Conservation (phyloP, 2,888 invertebrate genomes). For the Sesia apiformis region DNA sequence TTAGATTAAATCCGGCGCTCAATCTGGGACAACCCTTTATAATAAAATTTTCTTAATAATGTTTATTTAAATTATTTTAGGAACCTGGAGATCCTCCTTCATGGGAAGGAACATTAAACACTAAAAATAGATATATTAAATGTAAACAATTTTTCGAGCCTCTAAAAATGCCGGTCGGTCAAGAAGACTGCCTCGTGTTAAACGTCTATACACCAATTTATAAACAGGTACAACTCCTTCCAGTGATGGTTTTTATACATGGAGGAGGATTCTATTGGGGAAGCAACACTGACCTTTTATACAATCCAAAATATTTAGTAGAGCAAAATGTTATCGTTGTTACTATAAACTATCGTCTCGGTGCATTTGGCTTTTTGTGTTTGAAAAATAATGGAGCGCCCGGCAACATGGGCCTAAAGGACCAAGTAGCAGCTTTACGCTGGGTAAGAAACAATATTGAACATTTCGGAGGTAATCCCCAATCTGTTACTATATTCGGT, state of each 20-base stretch:
- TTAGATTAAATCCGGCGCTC: too few species aligned
- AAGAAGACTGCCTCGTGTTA: slow-evolving; percentile 4
- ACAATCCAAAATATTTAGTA: neutral
- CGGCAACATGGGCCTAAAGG: slow-evolving; percentile 11
- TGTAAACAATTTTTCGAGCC: slow-evolving; percentile 8
- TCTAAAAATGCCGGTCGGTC: slow-evolving; percentile 13
- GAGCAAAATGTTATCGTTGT: neutral
- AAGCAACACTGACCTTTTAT: neutral
- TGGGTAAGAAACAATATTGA: slow-evolving; percentile 14
- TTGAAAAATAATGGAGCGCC: slow-evolving; percentile 11
- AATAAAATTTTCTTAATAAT: too few species aligned
- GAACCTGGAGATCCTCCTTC: slow-evolving; percentile 9
- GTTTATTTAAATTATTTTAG: slow-evolving; percentile 2
- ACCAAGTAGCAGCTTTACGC: slow-evolving; percentile 5
- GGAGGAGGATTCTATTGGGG: neutral
- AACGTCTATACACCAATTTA: neutral
- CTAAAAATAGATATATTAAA: slow-evolving; percentile 3
- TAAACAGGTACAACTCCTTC: neutral
- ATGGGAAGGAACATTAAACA: slow-evolving; percentile 11
- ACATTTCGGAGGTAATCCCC: neutral
- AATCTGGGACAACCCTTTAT: too few species aligned
- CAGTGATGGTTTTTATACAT: neutral
- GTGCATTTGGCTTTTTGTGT: neutral
- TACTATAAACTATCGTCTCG: neutral
- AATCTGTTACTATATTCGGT: slow-evolving; percentile 12